Evolutionary conservation across 2,888 invertebrate genomes (phyloP).

Genomic region (Entomobrya proxima): DNA sequence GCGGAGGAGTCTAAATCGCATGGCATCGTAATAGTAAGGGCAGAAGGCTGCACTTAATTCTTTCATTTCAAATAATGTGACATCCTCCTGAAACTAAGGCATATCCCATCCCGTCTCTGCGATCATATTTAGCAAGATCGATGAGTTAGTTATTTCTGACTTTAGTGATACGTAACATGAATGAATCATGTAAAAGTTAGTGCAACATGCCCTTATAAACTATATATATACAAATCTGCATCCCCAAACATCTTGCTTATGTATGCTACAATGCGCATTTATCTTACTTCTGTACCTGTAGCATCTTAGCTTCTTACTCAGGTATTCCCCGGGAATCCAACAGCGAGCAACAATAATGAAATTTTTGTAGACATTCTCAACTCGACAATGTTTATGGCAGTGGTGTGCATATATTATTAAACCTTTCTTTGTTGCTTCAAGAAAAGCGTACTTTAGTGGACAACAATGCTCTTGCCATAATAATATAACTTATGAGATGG

Average conservation of each 20-base stretch:
- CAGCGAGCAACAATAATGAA: conserved; percentile 44
- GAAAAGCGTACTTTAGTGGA: conserved; percentile 10
- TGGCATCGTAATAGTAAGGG: not conserved
- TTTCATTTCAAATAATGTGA: conserved; percentile 4
- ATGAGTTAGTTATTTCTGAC: conserved; percentile 1
- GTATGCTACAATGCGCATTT: too few species aligned
- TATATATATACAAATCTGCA: too few species aligned
- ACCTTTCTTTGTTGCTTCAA: conserved; percentile 16
- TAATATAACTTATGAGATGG: conserved; percentile 37
- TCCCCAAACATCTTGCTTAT: not conserved
- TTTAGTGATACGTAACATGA: not conserved
- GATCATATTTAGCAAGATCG: not conserved
- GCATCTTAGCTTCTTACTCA: not conserved
- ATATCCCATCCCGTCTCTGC: not conserved
- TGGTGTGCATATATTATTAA: not conserved
- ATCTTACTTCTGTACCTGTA: not conserved
- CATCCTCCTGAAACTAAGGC: not conserved
- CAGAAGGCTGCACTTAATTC: not conserved
- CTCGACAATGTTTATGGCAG: conserved; percentile 13
- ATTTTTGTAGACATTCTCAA: conserved; percentile 35
- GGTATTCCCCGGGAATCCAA: conserved; percentile 39
- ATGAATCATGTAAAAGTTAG: not conserved
- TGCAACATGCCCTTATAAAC: too few species aligned
- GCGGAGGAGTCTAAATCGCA: not conserved
- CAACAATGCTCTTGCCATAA: not conserved